phyloP scores from a whole-genome alignment of 1,140 invertebrate species.

The Pemphigus obesinymphae region DNA sequence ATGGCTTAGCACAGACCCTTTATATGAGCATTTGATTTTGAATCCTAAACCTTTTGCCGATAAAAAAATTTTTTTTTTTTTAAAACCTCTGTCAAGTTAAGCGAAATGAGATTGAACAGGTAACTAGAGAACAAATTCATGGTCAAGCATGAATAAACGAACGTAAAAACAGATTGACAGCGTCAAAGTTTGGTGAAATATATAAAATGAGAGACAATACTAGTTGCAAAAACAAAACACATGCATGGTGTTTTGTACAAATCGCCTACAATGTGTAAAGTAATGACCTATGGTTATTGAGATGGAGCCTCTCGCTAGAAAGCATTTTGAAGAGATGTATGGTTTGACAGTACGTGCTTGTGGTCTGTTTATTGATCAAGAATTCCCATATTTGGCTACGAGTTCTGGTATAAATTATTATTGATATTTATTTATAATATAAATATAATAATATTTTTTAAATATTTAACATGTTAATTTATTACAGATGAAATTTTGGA shows the following conservation, averaged over 20 bases:
- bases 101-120: neutral
- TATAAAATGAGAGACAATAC: slow-evolving; percentile 3
- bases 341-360: neutral
- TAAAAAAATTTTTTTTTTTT: neutral
- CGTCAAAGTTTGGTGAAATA: neutral
- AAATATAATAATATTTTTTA: too few species aligned
- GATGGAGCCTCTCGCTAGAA: neutral
- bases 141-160: neutral
- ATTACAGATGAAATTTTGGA: neutral
- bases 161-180: neutral
- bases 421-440: too few species aligned
- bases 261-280: neutral
- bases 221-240: neutral
- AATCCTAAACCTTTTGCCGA: neutral
- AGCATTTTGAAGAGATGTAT: neutral
- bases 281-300: neutral
- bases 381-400: neutral
- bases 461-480: too few species aligned
- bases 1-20: slow-evolving; percentile 4
- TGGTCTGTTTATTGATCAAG: neutral
- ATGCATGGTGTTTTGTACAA: neutral
- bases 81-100: neutral
- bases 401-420: neutral
- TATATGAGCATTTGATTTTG: neutral
- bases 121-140: neutral